Evolutionary conservation across 2,797 vertebrate genomes (phyloP).

Genomic region (Valencia hispanica): DNA sequence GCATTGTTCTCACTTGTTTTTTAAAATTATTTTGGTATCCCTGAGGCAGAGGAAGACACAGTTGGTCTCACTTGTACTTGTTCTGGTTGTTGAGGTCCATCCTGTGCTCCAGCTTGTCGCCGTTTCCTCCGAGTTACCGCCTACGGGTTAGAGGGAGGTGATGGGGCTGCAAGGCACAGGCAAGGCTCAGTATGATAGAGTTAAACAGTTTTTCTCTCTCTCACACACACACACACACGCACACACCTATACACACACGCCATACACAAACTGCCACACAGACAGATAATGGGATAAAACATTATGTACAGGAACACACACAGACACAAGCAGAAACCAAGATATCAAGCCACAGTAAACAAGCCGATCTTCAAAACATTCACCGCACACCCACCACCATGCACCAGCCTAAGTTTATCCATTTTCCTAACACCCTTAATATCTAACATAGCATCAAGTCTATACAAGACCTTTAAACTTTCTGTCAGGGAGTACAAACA

Average conservation of each 20-base stretch:
- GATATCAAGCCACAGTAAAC: constrained; percentile 37
- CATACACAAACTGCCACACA: constrained; percentile 14
- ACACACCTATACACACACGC: constrained; percentile 33
- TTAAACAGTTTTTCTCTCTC: constrained; percentile 23
- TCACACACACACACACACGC: constrained; percentile 13
- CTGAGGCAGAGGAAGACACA: constrained; percentile 31
- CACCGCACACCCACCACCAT: constrained; percentile 56
- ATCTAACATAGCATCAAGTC: not conserved
- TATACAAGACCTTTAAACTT: constrained; percentile 28
- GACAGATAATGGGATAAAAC: constrained; percentile 17
- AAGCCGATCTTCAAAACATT: constrained; percentile 30
- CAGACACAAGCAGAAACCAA: constrained; percentile 34
- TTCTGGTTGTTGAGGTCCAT: constrained; percentile 34
- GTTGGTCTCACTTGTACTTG: not conserved
- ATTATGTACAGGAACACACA: constrained; percentile 42
- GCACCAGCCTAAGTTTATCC: constrained; percentile 42
- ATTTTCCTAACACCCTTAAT: constrained; percentile 1
- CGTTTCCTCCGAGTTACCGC: constrained; percentile 52
- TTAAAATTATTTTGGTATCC: constrained; percentile 33
- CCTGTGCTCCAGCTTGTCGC: constrained; percentile 31
- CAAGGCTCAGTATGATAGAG: constrained; percentile 62
- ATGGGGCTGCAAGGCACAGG: constrained; percentile 73
- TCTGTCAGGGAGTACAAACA: constrained; percentile 18
- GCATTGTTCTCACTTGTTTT: constrained; percentile 40
- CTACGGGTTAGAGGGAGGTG: constrained; percentile 81